phyloP scores from a whole-genome alignment of 2,888 invertebrate species.

The Drosophila pegasa region DNA sequence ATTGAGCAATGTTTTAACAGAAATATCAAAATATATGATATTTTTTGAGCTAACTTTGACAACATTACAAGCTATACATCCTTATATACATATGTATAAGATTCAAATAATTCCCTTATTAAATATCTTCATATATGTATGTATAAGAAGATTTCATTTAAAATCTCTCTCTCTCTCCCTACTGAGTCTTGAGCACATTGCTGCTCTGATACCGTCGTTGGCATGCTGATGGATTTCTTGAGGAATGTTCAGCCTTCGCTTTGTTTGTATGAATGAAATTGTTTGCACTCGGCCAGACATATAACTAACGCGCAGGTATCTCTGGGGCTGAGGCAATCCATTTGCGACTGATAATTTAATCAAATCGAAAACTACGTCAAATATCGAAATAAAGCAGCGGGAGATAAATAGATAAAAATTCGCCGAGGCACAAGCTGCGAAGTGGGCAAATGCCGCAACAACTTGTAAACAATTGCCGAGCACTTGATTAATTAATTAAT shows the following conservation, averaged over 20 bases:
- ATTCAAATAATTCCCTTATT: too few relatives aligned
- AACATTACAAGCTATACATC: too few relatives aligned
- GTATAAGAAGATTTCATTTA: too few relatives aligned
- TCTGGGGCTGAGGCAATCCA: slow-evolving; percentile 13
- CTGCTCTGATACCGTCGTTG: neutral
- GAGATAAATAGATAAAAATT: slow-evolving; percentile 81
- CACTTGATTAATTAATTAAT: slow-evolving; percentile 78
- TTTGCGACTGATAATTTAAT: slow-evolving; percentile 70
- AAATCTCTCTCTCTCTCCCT: too few relatives aligned
- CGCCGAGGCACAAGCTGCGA: slow-evolving; percentile 29
- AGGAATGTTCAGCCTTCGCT: slow-evolving; percentile 1
- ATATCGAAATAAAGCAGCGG: slow-evolving; percentile 77
- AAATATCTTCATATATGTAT: too few relatives aligned
- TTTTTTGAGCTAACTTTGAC: too few relatives aligned
- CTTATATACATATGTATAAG: too few relatives aligned
- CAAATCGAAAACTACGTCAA: slow-evolving; percentile 75
- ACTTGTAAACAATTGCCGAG: slow-evolving; percentile 67
- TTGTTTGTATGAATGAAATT: slow-evolving; percentile 8
- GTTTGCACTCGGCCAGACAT: slow-evolving; percentile 12
- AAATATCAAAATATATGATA: too few relatives aligned
- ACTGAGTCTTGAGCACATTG: too few relatives aligned
- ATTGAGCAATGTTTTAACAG: too few relatives aligned
- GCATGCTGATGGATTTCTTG: slow-evolving; percentile 1
- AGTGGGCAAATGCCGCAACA: slow-evolving; percentile 40
- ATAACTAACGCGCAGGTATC: slow-evolving; percentile 17